Percentiles rank a stretch among this genome's conserved stretches.
Conservation (phyloP, 92 coral and sea anemone species). For the Anthopleura xanthogrammica region DNA sequence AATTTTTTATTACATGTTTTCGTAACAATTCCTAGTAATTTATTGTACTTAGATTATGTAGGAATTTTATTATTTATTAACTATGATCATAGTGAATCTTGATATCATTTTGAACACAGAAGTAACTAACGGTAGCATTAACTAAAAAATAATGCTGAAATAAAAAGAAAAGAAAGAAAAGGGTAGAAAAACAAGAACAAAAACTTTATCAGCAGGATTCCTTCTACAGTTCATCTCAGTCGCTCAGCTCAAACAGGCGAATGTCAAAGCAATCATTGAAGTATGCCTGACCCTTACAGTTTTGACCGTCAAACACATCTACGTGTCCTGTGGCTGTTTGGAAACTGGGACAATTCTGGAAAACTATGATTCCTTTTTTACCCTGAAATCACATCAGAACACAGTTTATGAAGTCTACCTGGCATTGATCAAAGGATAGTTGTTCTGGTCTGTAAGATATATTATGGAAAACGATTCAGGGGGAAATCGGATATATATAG, state of each 20-base stretch:
- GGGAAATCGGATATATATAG: too few species aligned
- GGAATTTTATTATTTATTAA: too few species aligned
- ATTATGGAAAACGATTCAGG: too few species aligned
- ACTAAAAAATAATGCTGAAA: too few species aligned
- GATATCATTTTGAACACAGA: too few species aligned
- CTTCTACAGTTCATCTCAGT: background rate
- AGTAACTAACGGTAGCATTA: too few species aligned
- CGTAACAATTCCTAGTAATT: too few species aligned
- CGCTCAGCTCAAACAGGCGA: slow-evolving; percentile 20
- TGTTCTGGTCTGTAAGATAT: too few species aligned
- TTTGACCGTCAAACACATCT: slow-evolving; percentile 9
- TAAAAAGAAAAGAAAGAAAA: background rate
- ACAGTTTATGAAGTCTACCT: background rate
- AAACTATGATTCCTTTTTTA: slow-evolving; percentile 18
- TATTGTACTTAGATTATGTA: too few species aligned
- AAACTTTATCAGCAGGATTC: background rate
- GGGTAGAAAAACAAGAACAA: too few species aligned
- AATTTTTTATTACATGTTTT: too few species aligned
- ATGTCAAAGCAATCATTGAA: slow-evolving; percentile 17
- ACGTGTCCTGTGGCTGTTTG: slow-evolving; percentile 23
- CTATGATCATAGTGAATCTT: too few species aligned
- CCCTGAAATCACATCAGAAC: background rate
- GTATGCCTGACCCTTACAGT: slow-evolving; percentile 11
- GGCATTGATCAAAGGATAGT: background rate
- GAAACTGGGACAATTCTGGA: slow-evolving; percentile 23